Conservation (phyloP, 1,140 invertebrate species). For the Pinna nobilis region DNA sequence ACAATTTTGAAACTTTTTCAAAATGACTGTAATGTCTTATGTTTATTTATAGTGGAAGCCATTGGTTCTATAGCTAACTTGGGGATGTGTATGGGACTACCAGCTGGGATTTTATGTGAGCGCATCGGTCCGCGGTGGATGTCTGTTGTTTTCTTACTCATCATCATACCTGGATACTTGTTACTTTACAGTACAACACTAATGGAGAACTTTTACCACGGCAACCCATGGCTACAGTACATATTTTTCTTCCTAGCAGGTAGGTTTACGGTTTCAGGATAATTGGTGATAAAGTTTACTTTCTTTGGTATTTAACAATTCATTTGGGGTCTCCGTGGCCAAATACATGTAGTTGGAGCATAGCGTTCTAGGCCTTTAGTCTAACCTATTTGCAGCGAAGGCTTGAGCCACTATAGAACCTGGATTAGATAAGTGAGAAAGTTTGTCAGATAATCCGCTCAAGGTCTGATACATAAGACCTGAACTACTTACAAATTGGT, state of each 20-base stretch:
- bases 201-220: conserved; percentile 50
- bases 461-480: too few relatives aligned
- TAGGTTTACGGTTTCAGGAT: conserved; percentile 40
- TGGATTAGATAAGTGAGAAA: too few relatives aligned
- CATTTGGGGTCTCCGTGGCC: too few relatives aligned
- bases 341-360: too few relatives aligned
- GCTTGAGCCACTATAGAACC: too few relatives aligned
- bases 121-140: conserved; percentile 51
- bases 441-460: too few relatives aligned
- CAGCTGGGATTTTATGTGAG: conserved; percentile 58
- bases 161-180: conserved; percentile 45
- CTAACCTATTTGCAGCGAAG: too few relatives aligned
- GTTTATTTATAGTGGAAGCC: conserved; percentile 56
- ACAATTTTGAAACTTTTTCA: too few relatives aligned
- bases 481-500: too few relatives aligned
- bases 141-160: conserved; percentile 46
- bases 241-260: conserved; percentile 60
- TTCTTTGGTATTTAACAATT: too few relatives aligned
- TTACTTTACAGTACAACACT: conserved; percentile 56
- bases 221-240: conserved; percentile 49
- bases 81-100: conserved; percentile 62
- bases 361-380: too few relatives aligned
- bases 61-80: conserved; percentile 62
- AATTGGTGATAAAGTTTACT: too few relatives aligned
- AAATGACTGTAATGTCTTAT: not conserved